These are phyloP conservation scores for Nesospiza acunhae DNA, from an alignment of 2,113 vertebrate species.

Conservation along the genomic window DNA sequence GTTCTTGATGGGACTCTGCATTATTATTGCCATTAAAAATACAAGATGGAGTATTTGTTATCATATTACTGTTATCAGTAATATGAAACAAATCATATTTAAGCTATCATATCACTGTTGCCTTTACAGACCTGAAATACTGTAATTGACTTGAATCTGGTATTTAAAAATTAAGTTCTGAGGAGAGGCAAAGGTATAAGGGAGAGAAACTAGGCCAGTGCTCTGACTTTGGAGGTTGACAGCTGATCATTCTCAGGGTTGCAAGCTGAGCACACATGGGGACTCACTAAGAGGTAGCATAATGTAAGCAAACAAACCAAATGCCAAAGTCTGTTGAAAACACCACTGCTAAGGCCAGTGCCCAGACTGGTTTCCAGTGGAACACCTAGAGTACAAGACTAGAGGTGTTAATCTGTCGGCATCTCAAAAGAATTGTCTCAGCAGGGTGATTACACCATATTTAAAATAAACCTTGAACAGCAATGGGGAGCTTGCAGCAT, in stretches of 20 bases:
- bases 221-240: background rate
- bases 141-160: background rate
- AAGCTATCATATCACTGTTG: background rate
- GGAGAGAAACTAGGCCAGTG: background rate
- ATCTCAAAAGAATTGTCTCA: slow-evolving; percentile 36
- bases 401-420: slow-evolving; percentile 13
- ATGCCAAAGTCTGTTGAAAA: background rate
- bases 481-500: slow-evolving; percentile 7
- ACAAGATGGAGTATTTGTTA: background rate
- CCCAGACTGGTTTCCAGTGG: slow-evolving; percentile 8
- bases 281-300: background rate
- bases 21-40: background rate
- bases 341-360: background rate
- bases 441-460: slow-evolving; percentile 20
- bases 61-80: too few species aligned
- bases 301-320: background rate
- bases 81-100: too few species aligned
- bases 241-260: background rate
- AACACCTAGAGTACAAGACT: slow-evolving; percentile 48
- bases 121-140: background rate
- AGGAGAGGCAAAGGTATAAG: background rate
- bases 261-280: background rate
- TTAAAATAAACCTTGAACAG: slow-evolving; percentile 37
- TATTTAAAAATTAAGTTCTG: background rate
- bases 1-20: background rate